Base-by-base conservation (phyloP, 92 coral and sea anemone genomes). In the Diadumene lineata region DNA sequence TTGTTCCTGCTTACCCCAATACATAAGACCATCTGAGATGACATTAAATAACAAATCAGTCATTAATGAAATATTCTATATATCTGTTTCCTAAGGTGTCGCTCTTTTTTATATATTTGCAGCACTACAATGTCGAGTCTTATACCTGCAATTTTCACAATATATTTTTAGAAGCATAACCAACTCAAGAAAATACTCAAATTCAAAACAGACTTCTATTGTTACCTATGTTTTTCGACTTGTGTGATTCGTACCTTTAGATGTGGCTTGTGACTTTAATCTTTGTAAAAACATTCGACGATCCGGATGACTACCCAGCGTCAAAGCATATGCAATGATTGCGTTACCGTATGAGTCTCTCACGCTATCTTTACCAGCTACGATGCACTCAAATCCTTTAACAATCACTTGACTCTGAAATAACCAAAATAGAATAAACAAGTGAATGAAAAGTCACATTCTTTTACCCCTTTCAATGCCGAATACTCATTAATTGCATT, bases 311-410 rank as follows among this genome's bases (percentile, higher is more conserved):
- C 68, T 63, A 7, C 92, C 97, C 29, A 94, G 64, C 19, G 88
- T 66, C 56, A 86, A 70, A 13, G 94, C 85, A 87, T 91, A 91
- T 0, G 94, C 82, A 13, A 92, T 76, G 65, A 93, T 56, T 0
- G 98, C 92, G 17, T 77, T 70, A 33, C 90, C 66, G 86, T 94
- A 94, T 2, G 97, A 70, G 58, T 92, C 97, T 16, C 80, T 86
- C 57, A 86, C 81, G 44, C 58, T 76, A 31, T 81, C 50, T 68
- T 79, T 21, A 43, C 67, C 58, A 22, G 66, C 19, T 25, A 64
- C 24, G 44, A 94, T 68, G 70, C 98, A 92, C n/a, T 63, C 56
- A 32, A 92, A 29, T 15, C 92, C 92, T 31, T 48, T 60, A 1
- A 27, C 32, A 8, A 60, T 60, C 7, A 60, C 65, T 6, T 26